phyloP scores from a whole-genome alignment of 2,888 invertebrate genomes.

The Pimpla rufipes region DNA sequence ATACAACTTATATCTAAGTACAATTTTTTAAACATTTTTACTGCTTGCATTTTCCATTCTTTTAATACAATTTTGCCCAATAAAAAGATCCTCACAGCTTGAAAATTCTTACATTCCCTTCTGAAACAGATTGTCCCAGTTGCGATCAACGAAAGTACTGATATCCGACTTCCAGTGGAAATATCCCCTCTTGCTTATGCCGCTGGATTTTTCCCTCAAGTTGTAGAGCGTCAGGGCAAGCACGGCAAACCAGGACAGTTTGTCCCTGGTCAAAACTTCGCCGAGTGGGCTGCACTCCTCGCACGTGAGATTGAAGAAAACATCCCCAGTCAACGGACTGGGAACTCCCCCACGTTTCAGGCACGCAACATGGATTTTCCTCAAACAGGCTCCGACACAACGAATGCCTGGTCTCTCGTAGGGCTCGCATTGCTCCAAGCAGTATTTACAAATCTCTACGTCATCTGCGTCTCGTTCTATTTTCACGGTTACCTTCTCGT shows the following conservation, averaged over 20 bases:
- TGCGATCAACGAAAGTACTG: conserved; percentile 91
- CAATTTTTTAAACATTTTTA: too few species aligned
- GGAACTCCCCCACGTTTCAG: conserved; percentile 89
- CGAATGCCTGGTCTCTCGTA: conserved; percentile 88
- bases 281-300: conserved; percentile 88
- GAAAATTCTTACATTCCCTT: conserved; percentile 87
- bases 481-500: conserved; percentile 29
- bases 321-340: conserved; percentile 90
- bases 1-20: too few species aligned
- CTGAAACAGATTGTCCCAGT: conserved; percentile 92
- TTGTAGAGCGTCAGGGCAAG: conserved; percentile 92
- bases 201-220: conserved; percentile 90
- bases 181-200: conserved; percentile 92
- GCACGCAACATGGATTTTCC: conserved; percentile 89
- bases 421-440: conserved; percentile 86
- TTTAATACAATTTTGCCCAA: too few species aligned
- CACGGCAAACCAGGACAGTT: conserved; percentile 91
- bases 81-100: not conserved
- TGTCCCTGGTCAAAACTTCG: conserved; percentile 88
- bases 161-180: conserved; percentile 95
- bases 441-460: conserved; percentile 87
- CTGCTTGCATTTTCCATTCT: too few species aligned
- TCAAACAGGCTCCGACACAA: conserved; percentile 87
- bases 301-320: conserved; percentile 91
- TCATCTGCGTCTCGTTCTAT: conserved; percentile 43